Evolutionary conservation across 2,797 vertebrate genomes (phyloP).

Genomic region (Antennarius maculatus): DNA sequence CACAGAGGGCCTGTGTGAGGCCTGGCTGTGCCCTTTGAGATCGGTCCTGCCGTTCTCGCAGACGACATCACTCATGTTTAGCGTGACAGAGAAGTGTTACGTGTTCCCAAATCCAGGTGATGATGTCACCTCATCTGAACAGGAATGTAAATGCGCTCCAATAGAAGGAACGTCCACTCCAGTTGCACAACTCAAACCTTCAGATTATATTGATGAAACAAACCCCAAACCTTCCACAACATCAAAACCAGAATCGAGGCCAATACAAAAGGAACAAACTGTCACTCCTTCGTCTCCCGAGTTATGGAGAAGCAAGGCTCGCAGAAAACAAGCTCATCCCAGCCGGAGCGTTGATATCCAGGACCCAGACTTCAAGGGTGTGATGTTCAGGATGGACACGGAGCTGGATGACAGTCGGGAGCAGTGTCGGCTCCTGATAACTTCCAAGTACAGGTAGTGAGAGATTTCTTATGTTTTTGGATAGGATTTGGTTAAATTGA

Average conservation of each 20-base stretch:
- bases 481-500: no score
- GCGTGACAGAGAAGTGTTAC: background rate
- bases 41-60: background rate
- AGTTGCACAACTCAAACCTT: background rate
- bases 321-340: slow-evolving; percentile 85
- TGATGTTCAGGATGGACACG: slow-evolving; percentile 85
- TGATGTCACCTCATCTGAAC: background rate
- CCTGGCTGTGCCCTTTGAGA: background rate
- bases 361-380: slow-evolving; percentile 86
- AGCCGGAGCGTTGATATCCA: slow-evolving; percentile 76
- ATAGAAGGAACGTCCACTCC: background rate
- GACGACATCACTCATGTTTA: slow-evolving; percentile 1
- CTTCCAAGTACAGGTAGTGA: slow-evolving; percentile 82
- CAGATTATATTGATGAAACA: background rate
- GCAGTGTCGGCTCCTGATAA: slow-evolving; percentile 82
- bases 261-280: slow-evolving; percentile 7
- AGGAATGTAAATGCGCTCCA: background rate
- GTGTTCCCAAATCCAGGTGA: slow-evolving; percentile 11
- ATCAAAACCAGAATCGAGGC: slow-evolving; percentile 15
- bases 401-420: slow-evolving; percentile 66
- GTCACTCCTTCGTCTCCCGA: background rate
- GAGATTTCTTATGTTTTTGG: background rate
- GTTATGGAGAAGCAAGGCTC: slow-evolving; percentile 60
- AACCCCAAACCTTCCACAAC: slow-evolving; percentile 3
- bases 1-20: slow-evolving; percentile 27